These are phyloP conservation scores for Nycticorax nycticorax DNA, from an alignment of 2,113 vertebrate species.

Conservation along the genomic window DNA sequence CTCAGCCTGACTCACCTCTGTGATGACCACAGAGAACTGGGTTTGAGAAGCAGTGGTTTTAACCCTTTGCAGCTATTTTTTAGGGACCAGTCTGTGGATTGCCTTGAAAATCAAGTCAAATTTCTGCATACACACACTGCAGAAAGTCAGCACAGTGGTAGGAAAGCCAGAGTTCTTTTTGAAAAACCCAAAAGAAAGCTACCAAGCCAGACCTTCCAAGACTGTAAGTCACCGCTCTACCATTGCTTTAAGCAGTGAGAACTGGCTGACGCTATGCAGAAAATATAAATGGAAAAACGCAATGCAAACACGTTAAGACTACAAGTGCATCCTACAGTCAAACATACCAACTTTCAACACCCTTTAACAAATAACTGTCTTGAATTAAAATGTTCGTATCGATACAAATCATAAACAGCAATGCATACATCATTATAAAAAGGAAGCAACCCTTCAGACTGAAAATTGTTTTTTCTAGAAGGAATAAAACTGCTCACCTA, in stretches of 20 bases:
- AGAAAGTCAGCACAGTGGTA: neutral
- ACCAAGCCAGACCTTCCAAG: neutral
- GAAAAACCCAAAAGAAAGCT: neutral
- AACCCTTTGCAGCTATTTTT: neutral
- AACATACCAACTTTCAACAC: neutral
- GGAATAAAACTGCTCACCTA: neutral
- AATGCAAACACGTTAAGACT: neutral
- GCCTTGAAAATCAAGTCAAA: neutral
- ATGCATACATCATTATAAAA: neutral
- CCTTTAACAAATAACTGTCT: neutral
- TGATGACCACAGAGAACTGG: neutral
- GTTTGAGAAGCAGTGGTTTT: neutral
- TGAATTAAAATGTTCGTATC: neutral
- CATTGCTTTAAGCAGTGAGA: neutral
- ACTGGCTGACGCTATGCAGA: neutral
- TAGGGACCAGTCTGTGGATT: neutral
- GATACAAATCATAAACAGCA: neutral
- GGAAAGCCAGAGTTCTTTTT: neutral
- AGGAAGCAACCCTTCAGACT: neutral
- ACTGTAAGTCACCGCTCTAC: neutral
- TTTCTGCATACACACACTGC: neutral
- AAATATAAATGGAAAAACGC: neutral
- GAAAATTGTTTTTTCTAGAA: neutral
- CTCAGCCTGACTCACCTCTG: neutral
- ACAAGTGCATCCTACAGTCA: neutral